A percentile compares a stretch with the other conserved stretches of the same genome.
phyloP scores from a whole-genome alignment of 2,797 vertebrate species.

The Miichthys miiuy region DNA sequence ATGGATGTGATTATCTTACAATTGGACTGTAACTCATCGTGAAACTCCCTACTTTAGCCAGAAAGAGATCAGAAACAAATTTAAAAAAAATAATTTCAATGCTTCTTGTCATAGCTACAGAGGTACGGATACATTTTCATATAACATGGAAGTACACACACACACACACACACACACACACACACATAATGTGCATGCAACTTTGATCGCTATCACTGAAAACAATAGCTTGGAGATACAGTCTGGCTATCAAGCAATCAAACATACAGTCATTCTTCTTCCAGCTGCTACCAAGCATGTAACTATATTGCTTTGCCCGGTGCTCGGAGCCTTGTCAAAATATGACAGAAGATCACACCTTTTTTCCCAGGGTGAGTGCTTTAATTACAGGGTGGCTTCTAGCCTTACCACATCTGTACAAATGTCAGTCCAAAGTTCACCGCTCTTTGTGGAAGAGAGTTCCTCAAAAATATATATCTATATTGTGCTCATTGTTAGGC shows the following conservation, averaged over 20 bases:
- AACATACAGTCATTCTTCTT: conserved; percentile 82
- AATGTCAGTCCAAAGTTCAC: conserved; percentile 88
- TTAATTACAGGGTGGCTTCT: conserved; percentile 90
- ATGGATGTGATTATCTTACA: conserved; percentile 30
- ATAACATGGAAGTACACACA: conserved; percentile 21
- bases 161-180: conserved; percentile 31
- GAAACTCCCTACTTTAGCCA: neutral
- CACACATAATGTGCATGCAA: conserved; percentile 32
- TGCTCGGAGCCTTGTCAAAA: conserved; percentile 87
- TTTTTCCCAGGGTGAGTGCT: conserved; percentile 82
- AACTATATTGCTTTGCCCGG: conserved; percentile 84
- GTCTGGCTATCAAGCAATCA: conserved; percentile 82
- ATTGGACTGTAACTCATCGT: conserved; percentile 15
- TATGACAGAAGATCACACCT: conserved; percentile 91
- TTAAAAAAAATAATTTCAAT: neutral
- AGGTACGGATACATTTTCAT: conserved; percentile 25
- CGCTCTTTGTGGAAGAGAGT: conserved; percentile 73
- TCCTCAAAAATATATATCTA: conserved; percentile 26
- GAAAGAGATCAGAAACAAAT: neutral
- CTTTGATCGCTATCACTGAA: conserved; percentile 71
- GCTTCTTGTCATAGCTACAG: conserved; percentile 1
- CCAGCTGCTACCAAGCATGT: conserved; percentile 86
- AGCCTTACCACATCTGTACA: conserved; percentile 85
- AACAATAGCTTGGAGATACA: conserved; percentile 81
- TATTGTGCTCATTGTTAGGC: conserved; percentile 78